Percentiles rank a stretch among this genome's conserved stretches.
Conservation (phyloP, 2,888 invertebrate genomes). For the Nomada fabriciana region DNA sequence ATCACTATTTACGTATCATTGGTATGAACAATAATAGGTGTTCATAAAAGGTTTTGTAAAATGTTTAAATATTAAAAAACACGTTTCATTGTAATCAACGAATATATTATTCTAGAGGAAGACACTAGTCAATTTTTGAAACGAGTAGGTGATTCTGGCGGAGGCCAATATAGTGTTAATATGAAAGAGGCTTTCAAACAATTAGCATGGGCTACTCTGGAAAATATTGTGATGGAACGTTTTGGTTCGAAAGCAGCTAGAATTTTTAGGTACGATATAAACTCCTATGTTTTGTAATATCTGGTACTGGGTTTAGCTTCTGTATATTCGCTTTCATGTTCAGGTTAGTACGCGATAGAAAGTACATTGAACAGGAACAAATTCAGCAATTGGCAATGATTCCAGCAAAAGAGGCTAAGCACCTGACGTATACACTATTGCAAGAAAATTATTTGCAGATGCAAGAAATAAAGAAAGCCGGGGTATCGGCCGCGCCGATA, state of each 20-base stretch:
- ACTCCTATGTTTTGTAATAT: not conserved
- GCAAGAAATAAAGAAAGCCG: slow-evolving; percentile 90
- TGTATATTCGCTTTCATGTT: not conserved
- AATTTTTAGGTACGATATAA: slow-evolving; percentile 88
- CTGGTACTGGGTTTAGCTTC: slow-evolving; percentile 4
- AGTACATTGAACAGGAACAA: slow-evolving; percentile 95
- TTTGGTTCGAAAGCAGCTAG: slow-evolving; percentile 94
- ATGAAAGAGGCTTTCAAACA: slow-evolving; percentile 89
- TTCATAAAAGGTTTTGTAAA: slow-evolving; percentile 13
- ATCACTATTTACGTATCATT: slow-evolving; percentile 91
- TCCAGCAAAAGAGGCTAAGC: slow-evolving; percentile 96
- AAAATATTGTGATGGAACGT: slow-evolving; percentile 93
- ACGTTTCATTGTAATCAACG: slow-evolving; percentile 9
- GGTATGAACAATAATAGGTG: slow-evolving; percentile 84
- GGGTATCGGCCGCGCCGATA: slow-evolving; percentile 90
- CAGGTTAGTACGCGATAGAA: slow-evolving; percentile 91
- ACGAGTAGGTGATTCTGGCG: slow-evolving; percentile 92
- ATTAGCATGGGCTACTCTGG: slow-evolving; percentile 90
- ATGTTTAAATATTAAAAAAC: not conserved
- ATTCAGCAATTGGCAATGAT: slow-evolving; percentile 97
- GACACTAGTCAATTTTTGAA: slow-evolving; percentile 91
- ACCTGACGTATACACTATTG: slow-evolving; percentile 92
- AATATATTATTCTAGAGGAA: slow-evolving; percentile 87
- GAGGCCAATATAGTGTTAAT: slow-evolving; percentile 92
- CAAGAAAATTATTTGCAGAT: slow-evolving; percentile 91